phyloP scores from a whole-genome alignment of 2,797 vertebrate genomes.

The Gorsachius magnificus region DNA sequence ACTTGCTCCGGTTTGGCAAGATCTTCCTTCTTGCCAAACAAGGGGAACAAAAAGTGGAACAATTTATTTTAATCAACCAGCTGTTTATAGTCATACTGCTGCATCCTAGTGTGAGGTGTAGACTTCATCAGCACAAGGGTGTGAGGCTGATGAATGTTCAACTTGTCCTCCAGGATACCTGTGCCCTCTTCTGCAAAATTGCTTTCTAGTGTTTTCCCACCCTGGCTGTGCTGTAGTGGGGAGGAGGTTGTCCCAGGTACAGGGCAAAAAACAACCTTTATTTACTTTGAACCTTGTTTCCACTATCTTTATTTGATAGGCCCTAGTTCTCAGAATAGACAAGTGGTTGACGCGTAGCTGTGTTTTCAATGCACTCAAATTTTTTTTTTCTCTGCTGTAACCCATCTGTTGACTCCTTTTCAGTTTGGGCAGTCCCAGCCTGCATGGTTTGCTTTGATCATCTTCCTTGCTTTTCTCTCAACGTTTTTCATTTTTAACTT shows the following conservation, averaged over 20 bases:
- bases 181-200: not conserved
- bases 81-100: not conserved
- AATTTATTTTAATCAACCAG: not conserved
- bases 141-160: not conserved
- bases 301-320: not conserved
- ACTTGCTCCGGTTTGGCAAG: not conserved
- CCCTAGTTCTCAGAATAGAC: not conserved
- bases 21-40: not conserved
- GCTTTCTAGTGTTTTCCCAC: not conserved
- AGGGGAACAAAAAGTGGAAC: not conserved
- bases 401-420: not conserved
- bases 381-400: not conserved
- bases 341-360: not conserved
- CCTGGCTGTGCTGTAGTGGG: not conserved
- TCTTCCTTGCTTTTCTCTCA: not conserved
- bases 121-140: not conserved
- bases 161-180: not conserved
- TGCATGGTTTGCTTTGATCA: not conserved
- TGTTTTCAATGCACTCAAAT: not conserved
- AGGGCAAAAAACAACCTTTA: accelerated
- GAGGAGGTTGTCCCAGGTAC: not conserved
- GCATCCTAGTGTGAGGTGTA: not conserved
- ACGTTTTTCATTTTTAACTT: not conserved
- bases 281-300: not conserved
- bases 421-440: not conserved